Evolutionary conservation across 1,140 invertebrate genomes (phyloP), one percentile per base, ranked within the genome.

Genomic region (Andricus grossulariae): DNA sequence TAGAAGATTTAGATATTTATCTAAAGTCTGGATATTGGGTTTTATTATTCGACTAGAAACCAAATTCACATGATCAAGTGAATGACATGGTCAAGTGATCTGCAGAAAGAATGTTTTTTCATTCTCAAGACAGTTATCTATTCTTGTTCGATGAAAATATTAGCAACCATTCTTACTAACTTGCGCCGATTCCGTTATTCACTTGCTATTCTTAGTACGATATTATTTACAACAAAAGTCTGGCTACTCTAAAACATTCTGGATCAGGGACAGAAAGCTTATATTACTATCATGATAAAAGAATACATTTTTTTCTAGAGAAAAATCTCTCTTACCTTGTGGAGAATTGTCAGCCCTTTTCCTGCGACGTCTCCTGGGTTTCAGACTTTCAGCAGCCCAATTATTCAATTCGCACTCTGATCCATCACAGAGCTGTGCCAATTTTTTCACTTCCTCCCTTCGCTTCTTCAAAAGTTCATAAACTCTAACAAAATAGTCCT

Each of bases 401-500:
- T 45, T 45, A 45, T 66, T 13, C 25, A n/a, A 15, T 66, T 66
- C 60, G 3, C 13, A 16, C n/a, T 66, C 60, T 8, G 60, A 66
- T 16, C 25, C 32, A n/a, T 66, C n/a, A 32, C 60, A 66, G 39
- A n/a, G 12, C 32, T 66, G 60, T 8, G 76, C 52, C 1, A 73
- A 52, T 18, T 54, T 82, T 16, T 73, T 82, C 18, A 72, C 72
- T 18, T 89, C 84, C 18, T 86, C 80, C 15, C 86, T 84, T n/a
- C 86, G 77, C 19, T 81, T 86, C 71, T 87, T 88, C 72, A 91
- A 73, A 39, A 90, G 79, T 55, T 89, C 86, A 75, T 91, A 91
- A 72, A 91, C 90, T 16, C 90, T 78, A n/a, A 75, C 84, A 72
- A 91, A 91, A 70, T 91, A 90, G 81, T 91, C 89, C 51, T 79